Evolutionary conservation across 2,113 vertebrate genomes (phyloP).

Genomic region (Uria lomvia): DNA sequence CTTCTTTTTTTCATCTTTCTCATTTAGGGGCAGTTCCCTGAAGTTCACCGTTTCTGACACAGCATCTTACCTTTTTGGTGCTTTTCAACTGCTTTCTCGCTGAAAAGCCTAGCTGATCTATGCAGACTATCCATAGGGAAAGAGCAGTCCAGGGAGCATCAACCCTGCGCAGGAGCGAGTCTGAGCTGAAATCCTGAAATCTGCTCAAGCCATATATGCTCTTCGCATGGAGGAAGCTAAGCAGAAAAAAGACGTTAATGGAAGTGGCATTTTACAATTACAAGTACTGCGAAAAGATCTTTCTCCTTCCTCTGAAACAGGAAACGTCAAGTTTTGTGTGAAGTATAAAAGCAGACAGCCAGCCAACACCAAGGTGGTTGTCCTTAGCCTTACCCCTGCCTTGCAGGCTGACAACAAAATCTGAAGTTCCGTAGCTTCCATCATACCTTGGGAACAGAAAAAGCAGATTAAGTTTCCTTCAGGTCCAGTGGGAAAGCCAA

Average conservation of each 20-base stretch:
- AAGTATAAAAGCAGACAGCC: not conserved
- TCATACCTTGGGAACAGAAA: too few relatives aligned
- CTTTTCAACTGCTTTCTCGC: not conserved
- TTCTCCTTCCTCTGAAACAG: not conserved
- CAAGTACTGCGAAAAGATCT: not conserved
- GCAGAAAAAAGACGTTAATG: not conserved
- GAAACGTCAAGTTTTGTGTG: not conserved
- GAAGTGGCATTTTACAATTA: not conserved
- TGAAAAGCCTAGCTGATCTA: not conserved
- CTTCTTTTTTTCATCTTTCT: not conserved
- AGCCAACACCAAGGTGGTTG: not conserved
- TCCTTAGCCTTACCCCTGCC: not conserved
- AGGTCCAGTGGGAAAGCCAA: not conserved
- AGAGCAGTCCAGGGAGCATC: rapidly evolving
- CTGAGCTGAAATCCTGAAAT: not conserved
- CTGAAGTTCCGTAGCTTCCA: too few relatives aligned
- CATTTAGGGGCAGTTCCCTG: not conserved
- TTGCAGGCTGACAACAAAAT: not conserved
- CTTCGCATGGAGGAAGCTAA: not conserved
- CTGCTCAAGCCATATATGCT: not conserved
- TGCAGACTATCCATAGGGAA: rapidly evolving
- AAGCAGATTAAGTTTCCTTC: not conserved
- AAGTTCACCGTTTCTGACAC: not conserved
- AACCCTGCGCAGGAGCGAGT: rapidly evolving
- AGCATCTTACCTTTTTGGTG: not conserved